Evolutionary conservation across 2,797 vertebrate species (phyloP).

Genomic region (Ibycter americanus): DNA sequence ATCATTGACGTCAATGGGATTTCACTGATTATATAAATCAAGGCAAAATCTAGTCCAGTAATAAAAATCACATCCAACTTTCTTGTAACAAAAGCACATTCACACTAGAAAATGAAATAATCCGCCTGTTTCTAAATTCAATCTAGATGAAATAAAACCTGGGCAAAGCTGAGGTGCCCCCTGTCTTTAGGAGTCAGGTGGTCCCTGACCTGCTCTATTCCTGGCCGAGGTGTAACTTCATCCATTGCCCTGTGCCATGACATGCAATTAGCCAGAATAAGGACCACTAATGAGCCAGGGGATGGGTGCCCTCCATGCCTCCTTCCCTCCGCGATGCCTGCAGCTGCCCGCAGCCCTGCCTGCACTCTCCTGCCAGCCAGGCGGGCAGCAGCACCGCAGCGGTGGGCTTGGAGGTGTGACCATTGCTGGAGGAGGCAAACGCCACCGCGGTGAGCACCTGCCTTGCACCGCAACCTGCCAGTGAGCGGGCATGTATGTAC

Average conservation of each 20-base stretch:
- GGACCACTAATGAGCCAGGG: neutral
- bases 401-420: neutral
- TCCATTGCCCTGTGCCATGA: neutral
- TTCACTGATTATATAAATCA: conserved; percentile 59
- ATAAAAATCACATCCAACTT: conserved; percentile 48
- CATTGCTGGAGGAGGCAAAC: neutral
- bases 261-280: neutral
- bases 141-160: neutral
- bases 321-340: neutral
- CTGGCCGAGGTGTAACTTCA: neutral
- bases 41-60: conserved; percentile 31
- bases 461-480: neutral
- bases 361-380: neutral
- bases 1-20: conserved; percentile 61
- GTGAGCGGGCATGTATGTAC: fast-evolving
- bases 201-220: neutral
- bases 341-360: neutral
- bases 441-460: fast-evolving
- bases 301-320: neutral
- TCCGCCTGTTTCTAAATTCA: neutral
- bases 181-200: neutral
- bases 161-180: neutral
- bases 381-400: fast-evolving
- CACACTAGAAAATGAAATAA: neutral
- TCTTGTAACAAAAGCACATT: neutral